A percentile compares a stretch with the other conserved stretches of the same genome.
These are phyloP conservation scores for Drosophila cracens DNA, from an alignment of 2,888 invertebrate species.

Conservation along the genomic window DNA sequence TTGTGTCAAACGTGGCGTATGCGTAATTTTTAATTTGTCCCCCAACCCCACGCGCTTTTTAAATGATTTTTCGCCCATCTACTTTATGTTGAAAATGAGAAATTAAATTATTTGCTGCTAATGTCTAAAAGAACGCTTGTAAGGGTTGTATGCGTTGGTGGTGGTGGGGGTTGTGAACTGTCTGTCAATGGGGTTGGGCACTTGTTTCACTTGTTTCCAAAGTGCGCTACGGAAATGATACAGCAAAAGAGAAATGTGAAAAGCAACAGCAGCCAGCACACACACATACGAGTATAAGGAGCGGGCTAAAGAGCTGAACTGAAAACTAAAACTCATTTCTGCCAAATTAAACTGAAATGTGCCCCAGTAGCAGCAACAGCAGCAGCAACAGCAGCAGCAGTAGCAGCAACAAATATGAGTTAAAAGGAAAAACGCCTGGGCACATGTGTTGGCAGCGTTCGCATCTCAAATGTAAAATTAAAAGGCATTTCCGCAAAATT, in stretches of 20 bases:
- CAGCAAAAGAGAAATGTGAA: conserved; percentile 53
- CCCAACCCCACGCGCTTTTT: conserved; percentile 8
- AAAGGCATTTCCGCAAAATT: conserved; percentile 82
- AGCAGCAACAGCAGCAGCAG: conserved; percentile 9
- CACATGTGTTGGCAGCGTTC: conserved; percentile 35
- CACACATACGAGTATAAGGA: conserved; percentile 16
- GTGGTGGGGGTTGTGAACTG: neutral
- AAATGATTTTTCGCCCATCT: conserved; percentile 40
- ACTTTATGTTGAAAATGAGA: conserved; percentile 63
- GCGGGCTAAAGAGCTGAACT: conserved; percentile 58
- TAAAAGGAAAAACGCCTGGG: conserved; percentile 41
- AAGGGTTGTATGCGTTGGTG: conserved; percentile 10
- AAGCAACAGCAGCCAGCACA: conserved; percentile 40
- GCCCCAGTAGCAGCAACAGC: conserved; percentile 49
- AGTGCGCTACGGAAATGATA: conserved; percentile 71
- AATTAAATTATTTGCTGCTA: conserved; percentile 80
- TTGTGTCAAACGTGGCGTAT: conserved; percentile 75
- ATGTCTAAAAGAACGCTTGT: conserved; percentile 50
- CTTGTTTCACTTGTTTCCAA: conserved; percentile 10
- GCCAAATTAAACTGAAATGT: conserved; percentile 80
- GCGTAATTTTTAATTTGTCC: conserved; percentile 69
- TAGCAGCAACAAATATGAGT: conserved; percentile 50
- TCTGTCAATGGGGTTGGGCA: neutral
- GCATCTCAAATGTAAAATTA: conserved; percentile 78
- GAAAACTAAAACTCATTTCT: conserved; percentile 81